These are phyloP conservation scores for Cyanoramphus novaezelandiae DNA, from an alignment of 2,113 vertebrate species.

Conservation along the genomic window DNA sequence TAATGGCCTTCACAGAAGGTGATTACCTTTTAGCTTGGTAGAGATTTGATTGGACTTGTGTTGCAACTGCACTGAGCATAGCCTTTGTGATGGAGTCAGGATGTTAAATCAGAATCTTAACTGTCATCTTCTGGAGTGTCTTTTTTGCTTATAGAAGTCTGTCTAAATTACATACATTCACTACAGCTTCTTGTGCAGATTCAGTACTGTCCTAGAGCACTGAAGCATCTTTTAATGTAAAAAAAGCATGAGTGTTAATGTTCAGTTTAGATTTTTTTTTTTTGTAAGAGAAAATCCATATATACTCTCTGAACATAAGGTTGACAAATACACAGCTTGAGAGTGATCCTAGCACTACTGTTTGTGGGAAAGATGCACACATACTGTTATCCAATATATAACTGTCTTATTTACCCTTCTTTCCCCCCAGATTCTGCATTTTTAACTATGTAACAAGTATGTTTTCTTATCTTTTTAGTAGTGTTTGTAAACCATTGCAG, in stretches of 20 bases:
- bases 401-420: neutral
- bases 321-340: neutral
- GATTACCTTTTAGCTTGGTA: slow-evolving; percentile 63
- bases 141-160: neutral
- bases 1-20: slow-evolving; percentile 65
- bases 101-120: neutral
- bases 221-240: neutral
- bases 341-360: neutral
- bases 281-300: neutral
- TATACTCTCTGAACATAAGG: neutral
- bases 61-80: neutral
- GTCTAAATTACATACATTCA: neutral
- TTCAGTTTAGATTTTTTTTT: neutral
- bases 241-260: neutral
- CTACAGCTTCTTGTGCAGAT: neutral
- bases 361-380: neutral
- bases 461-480: neutral
- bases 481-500: neutral
- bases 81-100: neutral
- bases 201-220: neutral
- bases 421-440: neutral
- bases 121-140: neutral
- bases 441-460: neutral
- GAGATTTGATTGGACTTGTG: slow-evolving; percentile 55
- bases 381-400: neutral